These are phyloP conservation scores for Holotrichia oblita DNA, from an alignment of 1,140 invertebrate genomes.

Conservation along the genomic window DNA sequence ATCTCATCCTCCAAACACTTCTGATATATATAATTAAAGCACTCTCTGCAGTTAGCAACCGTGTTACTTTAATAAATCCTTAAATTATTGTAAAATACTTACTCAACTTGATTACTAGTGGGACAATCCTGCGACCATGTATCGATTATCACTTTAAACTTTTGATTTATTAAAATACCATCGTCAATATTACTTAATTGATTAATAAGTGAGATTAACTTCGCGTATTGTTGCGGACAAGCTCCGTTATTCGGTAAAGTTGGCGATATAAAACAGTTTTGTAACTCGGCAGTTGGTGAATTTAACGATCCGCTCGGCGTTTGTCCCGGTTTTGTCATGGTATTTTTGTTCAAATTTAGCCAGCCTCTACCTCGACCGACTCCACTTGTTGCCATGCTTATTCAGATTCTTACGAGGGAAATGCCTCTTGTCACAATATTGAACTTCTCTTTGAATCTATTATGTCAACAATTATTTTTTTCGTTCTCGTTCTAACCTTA, in stretches of 20 bases:
- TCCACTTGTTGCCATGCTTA: constrained; percentile 49
- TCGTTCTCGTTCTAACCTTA: neutral
- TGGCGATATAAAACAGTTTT: neutral
- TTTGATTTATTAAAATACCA: constrained; percentile 57
- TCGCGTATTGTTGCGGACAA: constrained; percentile 41
- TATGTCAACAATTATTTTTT: constrained; percentile 23
- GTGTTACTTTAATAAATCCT: constrained; percentile 19
- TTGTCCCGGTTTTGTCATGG: constrained; percentile 41
- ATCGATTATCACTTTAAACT: constrained; percentile 54
- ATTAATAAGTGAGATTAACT: constrained; percentile 50
- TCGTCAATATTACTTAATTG: constrained; percentile 53
- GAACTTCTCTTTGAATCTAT: constrained; percentile 13
- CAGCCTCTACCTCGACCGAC: constrained; percentile 55
- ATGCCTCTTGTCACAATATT: neutral
- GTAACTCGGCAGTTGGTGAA: constrained; percentile 17
- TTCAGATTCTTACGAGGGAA: neutral
- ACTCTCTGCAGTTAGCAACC: neutral
- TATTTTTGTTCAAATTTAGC: constrained; percentile 52
- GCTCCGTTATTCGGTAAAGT: constrained; percentile 1
- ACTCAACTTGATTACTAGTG: constrained; percentile 52
- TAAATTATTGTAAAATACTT: constrained; percentile 43
- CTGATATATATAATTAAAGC: constrained; percentile 41
- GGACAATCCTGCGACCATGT: constrained; percentile 50
- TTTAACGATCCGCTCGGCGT: constrained; percentile 33
- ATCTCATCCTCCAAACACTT: constrained; percentile 47